Conservation (phyloP, 2,797 vertebrate genomes). For the Galago senegalensis region DNA sequence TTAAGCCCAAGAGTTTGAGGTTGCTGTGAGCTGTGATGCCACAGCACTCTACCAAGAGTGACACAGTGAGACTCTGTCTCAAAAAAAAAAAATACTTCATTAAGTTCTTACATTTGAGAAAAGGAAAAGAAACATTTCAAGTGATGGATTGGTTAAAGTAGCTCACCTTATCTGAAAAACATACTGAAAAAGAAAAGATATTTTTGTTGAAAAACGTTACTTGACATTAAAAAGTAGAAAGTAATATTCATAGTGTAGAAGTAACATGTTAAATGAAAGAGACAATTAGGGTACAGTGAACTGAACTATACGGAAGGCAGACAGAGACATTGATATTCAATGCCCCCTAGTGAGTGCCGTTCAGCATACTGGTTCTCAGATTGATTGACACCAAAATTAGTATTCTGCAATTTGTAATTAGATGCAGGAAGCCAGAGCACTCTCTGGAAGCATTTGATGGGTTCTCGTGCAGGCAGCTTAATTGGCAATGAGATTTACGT, state of each 20-base stretch:
- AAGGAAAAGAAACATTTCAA: conserved; percentile 55
- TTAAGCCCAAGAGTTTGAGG: no score
- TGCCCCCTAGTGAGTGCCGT: conserved; percentile 63
- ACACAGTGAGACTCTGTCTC: no score
- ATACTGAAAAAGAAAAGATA: background rate
- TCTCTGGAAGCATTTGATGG: conserved; percentile 83
- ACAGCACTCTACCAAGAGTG: no score
- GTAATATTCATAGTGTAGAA: background rate
- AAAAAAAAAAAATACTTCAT: background rate
- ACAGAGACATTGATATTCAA: conserved; percentile 79
- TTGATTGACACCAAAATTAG: conserved; percentile 87
- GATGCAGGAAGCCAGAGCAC: conserved; percentile 83
- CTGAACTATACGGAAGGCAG: conserved; percentile 51
- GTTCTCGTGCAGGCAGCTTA: conserved; percentile 78
- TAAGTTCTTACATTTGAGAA: conserved; percentile 1
- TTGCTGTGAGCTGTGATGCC: no score
- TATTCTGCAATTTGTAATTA: conserved; percentile 86
- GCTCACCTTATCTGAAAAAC: background rate
- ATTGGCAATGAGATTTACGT: conserved; percentile 81
- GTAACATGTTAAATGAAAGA: conserved; percentile 8
- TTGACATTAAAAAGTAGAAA: conserved; percentile 58
- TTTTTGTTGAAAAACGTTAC: conserved; percentile 58
- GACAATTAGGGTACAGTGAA: background rate
- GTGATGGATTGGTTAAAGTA: background rate
- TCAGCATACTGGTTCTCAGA: conserved; percentile 71